phyloP scores from a whole-genome alignment of 1,140 invertebrate genomes.

The Drosophila equinoxialis region DNA sequence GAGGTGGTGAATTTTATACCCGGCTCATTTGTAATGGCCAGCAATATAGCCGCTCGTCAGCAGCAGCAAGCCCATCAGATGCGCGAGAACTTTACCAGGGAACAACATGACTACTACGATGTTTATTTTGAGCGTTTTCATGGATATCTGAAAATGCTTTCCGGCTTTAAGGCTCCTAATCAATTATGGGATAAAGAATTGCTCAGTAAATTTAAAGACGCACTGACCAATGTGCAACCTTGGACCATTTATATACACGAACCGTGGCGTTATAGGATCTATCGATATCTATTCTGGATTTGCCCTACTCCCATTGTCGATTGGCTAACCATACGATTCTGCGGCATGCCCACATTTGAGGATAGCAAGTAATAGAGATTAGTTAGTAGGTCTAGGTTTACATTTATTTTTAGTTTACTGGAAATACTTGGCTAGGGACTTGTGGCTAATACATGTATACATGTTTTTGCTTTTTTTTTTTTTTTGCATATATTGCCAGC shows the following conservation, averaged over 20 bases:
- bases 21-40: slow-evolving; percentile 86
- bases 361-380: neutral
- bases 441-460: slow-evolving; percentile 42
- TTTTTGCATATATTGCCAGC: slow-evolving; percentile 12
- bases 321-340: slow-evolving; percentile 84
- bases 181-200: slow-evolving; percentile 83
- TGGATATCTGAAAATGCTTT: slow-evolving; percentile 84
- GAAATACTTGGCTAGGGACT: slow-evolving; percentile 50
- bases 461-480: too few relatives aligned
- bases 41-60: slow-evolving; percentile 85
- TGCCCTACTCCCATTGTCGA: slow-evolving; percentile 84
- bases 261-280: slow-evolving; percentile 83
- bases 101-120: slow-evolving; percentile 84
- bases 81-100: slow-evolving; percentile 83
- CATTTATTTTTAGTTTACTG: slow-evolving; percentile 32
- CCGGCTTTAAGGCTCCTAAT: slow-evolving; percentile 73
- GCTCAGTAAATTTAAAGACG: slow-evolving; percentile 84
- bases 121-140: slow-evolving; percentile 85
- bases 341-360: slow-evolving; percentile 83
- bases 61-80: slow-evolving; percentile 84
- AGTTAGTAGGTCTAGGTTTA: slow-evolving; percentile 36
- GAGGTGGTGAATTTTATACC: slow-evolving; percentile 91
- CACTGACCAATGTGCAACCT: slow-evolving; percentile 84
- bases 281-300: slow-evolving; percentile 84
- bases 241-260: slow-evolving; percentile 85